Base-by-base conservation (phyloP, 1,140 invertebrate species). In the Pissodes strobi region DNA sequence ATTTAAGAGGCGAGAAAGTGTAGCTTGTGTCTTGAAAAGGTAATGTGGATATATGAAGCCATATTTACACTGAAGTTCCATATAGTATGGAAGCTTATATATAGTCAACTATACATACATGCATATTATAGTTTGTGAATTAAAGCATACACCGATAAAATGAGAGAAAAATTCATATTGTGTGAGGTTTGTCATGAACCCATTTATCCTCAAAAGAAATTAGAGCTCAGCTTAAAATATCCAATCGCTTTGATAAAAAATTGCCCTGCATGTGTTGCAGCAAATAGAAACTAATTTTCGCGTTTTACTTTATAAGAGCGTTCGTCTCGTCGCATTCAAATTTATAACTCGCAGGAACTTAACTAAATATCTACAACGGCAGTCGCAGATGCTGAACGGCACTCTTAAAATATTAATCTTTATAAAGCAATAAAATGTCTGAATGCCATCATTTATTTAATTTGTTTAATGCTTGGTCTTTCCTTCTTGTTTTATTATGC, bases 311-410 rank as follows among this genome's bases (percentile, higher is more conserved):
- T 56, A 38, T 38, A 30, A 43, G 19, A 56, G 53, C 25, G 18
- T 56, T 56, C 37, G 53, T 56, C 37, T 37, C 53, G 37, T 56
- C 37, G 37, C 25, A 56, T 56, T 56, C 18, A 56, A 56, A 56
- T 56, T 56, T 56, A 43, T 43, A 56, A 39, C 53, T 56, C 37
- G 37, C 17, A 25, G 53, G 37, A 43, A 56, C 43, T 56, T 43
- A 56, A 41, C 18, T 23, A 30, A 56, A 43, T 25, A 15, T 56
- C 53, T 22, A 56, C 37, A 56, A 17, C 27, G 49, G 13, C 27
- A 30, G 48, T 57, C 51, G 25, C 53, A 57, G 53, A 57, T 57
- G 53, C 37, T 25, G 38, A 3, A 41, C n/a, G 37, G 22, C 22
- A 43, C 43, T 57, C 41, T 45, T 23, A 57, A 57, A 57, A 43